phyloP scores from a whole-genome alignment of 2,113 vertebrate species.

The Mixornis gularis region DNA sequence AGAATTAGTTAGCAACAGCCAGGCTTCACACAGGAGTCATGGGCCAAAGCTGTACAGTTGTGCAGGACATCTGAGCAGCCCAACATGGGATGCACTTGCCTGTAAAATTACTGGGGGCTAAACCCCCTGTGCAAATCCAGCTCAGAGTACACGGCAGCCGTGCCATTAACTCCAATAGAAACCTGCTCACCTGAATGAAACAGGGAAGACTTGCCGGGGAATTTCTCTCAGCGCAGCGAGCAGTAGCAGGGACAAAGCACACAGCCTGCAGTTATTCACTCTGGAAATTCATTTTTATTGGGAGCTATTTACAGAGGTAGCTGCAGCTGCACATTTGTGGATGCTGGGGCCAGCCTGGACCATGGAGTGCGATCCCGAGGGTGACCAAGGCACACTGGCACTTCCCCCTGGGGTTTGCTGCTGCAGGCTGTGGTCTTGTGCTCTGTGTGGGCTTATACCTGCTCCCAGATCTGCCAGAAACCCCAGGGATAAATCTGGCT shows the following conservation, averaged over 20 bases:
- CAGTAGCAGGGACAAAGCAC: neutral
- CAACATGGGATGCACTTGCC: rapidly evolving
- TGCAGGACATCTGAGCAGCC: neutral
- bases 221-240: neutral
- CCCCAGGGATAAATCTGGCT: neutral
- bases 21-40: neutral
- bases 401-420: neutral
- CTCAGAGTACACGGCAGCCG: neutral
- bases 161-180: neutral
- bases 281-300: constrained; percentile 61
- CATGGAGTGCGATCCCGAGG: rapidly evolving
- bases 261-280: constrained; percentile 28
- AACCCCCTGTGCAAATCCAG: constrained; percentile 31
- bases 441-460: neutral
- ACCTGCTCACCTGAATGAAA: neutral
- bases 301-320: constrained; percentile 48
- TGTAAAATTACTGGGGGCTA: constrained; percentile 50
- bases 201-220: neutral
- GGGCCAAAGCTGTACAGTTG: neutral
- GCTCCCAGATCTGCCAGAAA: neutral
- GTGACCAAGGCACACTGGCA: neutral
- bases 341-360: neutral
- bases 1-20: neutral
- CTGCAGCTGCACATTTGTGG: constrained; percentile 12
- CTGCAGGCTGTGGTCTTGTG: neutral